phyloP scores from a whole-genome alignment of 1,140 invertebrate species.

The Pectinophora gossypiella region DNA sequence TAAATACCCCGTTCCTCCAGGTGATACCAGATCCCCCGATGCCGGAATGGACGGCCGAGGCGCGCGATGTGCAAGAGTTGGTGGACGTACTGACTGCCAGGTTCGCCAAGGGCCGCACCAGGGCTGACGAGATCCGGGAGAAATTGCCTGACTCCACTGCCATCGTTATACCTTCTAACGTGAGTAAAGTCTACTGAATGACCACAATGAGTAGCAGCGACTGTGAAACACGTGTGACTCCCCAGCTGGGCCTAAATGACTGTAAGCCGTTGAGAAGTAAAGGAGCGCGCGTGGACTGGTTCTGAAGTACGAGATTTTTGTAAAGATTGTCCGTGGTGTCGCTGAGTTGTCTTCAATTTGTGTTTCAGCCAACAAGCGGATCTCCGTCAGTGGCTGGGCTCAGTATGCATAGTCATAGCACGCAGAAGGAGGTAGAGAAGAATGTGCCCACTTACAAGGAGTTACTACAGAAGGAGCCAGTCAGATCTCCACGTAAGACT shows the following conservation, averaged over 20 bases:
- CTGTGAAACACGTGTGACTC: too few species aligned
- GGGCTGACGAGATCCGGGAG: constrained; percentile 40
- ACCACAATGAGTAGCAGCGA: too few species aligned
- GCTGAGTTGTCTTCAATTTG: too few species aligned
- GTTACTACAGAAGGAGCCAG: constrained; percentile 42
- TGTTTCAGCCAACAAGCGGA: constrained; percentile 41
- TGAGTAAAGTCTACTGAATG: too few species aligned
- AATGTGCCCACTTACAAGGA: constrained; percentile 51
- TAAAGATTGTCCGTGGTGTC: too few species aligned
- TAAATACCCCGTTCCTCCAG: constrained; percentile 21
- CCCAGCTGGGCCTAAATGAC: too few species aligned
- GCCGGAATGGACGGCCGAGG: constrained; percentile 67
- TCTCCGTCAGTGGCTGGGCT: constrained; percentile 46
- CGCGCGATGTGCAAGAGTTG: constrained; percentile 51
- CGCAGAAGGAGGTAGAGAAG: constrained; percentile 46
- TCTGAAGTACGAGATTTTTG: too few species aligned
- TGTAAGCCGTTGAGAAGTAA: too few species aligned
- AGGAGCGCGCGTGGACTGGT: too few species aligned
- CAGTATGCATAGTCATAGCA: constrained; percentile 43
- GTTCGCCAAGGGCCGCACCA: constrained; percentile 41
- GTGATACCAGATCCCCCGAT: constrained; percentile 46
- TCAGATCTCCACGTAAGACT: constrained; percentile 37
- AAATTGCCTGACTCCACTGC: constrained; percentile 32
- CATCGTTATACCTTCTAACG: constrained; percentile 45
- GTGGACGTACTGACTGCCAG: constrained; percentile 55